Conservation (phyloP, 2,113 vertebrate species). For the Myiozetetes cayanensis region DNA sequence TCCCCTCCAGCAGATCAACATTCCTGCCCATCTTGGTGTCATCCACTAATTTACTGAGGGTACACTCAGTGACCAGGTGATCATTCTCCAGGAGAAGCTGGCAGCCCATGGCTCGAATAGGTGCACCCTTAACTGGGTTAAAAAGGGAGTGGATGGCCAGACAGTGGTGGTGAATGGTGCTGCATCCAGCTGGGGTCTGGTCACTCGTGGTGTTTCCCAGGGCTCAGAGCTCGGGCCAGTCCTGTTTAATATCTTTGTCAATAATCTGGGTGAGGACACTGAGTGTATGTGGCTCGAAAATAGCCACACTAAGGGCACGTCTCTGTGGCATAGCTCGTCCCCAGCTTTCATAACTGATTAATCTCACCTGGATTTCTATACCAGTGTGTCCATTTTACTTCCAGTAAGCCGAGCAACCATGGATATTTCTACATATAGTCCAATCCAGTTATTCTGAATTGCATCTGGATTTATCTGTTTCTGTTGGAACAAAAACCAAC, state of each 20-base stretch:
- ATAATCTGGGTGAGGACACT: too few species aligned
- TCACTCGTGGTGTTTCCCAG: background rate
- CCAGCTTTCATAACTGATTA: background rate
- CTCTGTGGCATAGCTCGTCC: background rate
- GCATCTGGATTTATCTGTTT: background rate
- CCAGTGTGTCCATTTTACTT: background rate
- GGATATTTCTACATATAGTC: background rate
- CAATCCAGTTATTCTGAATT: background rate
- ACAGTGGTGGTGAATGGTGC: too few species aligned
- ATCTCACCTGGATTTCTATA: background rate
- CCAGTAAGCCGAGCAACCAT: background rate
- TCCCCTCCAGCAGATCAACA: too few species aligned
- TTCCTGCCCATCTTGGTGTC: too few species aligned
- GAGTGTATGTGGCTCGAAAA: background rate
- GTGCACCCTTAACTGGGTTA: too few species aligned
- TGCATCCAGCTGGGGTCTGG: too few species aligned
- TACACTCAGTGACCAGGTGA: background rate
- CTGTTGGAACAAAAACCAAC: background rate
- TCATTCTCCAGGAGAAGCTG: too few species aligned
- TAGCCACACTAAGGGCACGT: background rate
- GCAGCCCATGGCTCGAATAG: too few species aligned
- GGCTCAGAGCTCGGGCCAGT: too few species aligned
- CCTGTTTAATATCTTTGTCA: too few species aligned
- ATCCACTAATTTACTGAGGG: background rate
- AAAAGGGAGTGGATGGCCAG: too few species aligned